phyloP scores from a whole-genome alignment of 2,113 vertebrate genomes.

The Platichthys flesus region DNA sequence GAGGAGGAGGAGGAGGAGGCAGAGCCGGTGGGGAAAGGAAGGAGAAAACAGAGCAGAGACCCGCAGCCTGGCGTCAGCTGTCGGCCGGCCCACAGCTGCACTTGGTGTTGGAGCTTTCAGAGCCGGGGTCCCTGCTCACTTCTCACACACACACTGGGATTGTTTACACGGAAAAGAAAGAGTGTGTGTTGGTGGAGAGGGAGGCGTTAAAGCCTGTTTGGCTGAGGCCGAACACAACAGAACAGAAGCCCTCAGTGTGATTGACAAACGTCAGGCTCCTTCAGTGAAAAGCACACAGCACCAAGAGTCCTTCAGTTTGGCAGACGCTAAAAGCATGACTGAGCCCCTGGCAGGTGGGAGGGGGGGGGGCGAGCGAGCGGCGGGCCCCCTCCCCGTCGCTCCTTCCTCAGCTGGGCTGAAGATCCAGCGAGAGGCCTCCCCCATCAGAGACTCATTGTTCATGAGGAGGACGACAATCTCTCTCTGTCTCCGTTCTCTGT shows the following conservation, averaged over 20 bases:
- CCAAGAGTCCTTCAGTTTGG: slow-evolving; percentile 69
- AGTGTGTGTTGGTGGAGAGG: slow-evolving; percentile 5
- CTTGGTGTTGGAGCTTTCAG: slow-evolving; percentile 62
- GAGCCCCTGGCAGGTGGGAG: slow-evolving; percentile 70
- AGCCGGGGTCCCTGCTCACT: slow-evolving; percentile 63
- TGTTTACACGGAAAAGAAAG: slow-evolving; percentile 57
- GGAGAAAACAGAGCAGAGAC: slow-evolving; percentile 46
- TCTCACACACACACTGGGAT: slow-evolving; percentile 72
- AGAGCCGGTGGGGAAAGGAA: slow-evolving; percentile 12
- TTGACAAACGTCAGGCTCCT: slow-evolving; percentile 65
- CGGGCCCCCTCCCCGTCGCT: not conserved
- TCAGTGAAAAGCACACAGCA: slow-evolving; percentile 73
- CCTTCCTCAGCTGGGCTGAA: slow-evolving; percentile 47
- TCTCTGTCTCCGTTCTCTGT: slow-evolving; percentile 49
- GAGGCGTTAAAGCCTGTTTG: slow-evolving; percentile 60
- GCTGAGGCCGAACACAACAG: slow-evolving; percentile 40
- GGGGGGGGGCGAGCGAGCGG: slow-evolving; percentile 36
- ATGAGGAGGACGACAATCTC: slow-evolving; percentile 62
- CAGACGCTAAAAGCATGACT: slow-evolving; percentile 72
- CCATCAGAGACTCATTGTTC: slow-evolving; percentile 71
- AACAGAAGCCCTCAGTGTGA: slow-evolving; percentile 67
- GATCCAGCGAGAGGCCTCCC: slow-evolving; percentile 55
- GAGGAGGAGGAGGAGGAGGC: slow-evolving; percentile 28
- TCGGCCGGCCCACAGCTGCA: slow-evolving; percentile 78
- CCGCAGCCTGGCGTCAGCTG: slow-evolving; percentile 77